Percentiles rank a stretch among this genome's conserved stretches.
These are phyloP conservation scores for Heliconius congener DNA, from an alignment of 1,140 invertebrate species.

Conservation along the genomic window DNA sequence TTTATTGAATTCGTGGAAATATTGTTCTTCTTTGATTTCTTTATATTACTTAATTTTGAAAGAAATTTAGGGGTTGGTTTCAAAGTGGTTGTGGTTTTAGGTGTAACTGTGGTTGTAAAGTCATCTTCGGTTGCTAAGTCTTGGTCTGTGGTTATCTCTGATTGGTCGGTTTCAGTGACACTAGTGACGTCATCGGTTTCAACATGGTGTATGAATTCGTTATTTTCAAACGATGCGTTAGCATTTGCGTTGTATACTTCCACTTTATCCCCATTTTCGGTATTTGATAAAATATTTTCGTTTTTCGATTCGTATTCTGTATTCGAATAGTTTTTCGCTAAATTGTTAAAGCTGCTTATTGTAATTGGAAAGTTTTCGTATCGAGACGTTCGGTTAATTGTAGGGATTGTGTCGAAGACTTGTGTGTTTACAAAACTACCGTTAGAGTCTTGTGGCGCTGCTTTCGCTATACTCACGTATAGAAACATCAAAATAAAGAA, in stretches of 20 bases:
- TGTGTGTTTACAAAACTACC: constrained; percentile 57
- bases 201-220: constrained; percentile 37
- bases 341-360: constrained; percentile 1
- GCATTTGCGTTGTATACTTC: neutral
- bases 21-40: constrained; percentile 41
- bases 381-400: neutral
- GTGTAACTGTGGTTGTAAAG: constrained; percentile 32
- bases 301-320: neutral
- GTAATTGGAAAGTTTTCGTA: constrained; percentile 19
- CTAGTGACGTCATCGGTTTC: constrained; percentile 46
- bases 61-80: constrained; percentile 44
- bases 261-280: neutral
- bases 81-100: constrained; percentile 23
- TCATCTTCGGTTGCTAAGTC: constrained; percentile 42
- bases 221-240: constrained; percentile 13
- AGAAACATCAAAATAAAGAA: constrained; percentile 15
- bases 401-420: neutral
- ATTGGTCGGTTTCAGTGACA: constrained; percentile 32
- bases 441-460: constrained; percentile 54
- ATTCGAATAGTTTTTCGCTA: neutral
- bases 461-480: constrained; percentile 33
- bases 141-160: constrained; percentile 39
- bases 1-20: constrained; percentile 24
- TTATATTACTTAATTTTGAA: constrained; percentile 60
- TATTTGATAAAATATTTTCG: neutral